Base-by-base conservation (phyloP, 2,888 invertebrate genomes). In the Thymelicus sylvestris region DNA sequence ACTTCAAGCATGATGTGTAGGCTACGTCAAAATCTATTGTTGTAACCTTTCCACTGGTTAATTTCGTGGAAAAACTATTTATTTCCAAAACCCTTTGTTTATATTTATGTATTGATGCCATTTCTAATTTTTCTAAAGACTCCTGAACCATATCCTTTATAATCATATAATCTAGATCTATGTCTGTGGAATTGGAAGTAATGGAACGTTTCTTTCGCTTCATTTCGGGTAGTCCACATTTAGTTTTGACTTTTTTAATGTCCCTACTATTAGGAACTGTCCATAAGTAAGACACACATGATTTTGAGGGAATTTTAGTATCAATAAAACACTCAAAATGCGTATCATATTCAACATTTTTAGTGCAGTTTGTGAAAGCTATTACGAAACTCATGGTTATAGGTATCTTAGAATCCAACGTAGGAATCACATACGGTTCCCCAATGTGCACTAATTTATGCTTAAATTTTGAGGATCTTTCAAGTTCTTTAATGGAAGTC, bases 11-110 rank as follows among this genome's bases (percentile, higher is more conserved):
- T 39, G 85, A 85, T 15, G 92, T 91, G 76, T 88, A 92, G 19
- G 87, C 92, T 1, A 91, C 90, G 71, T 92, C 90, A 73, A 92
- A 92, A 77, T 92, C 86, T 57, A 92, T 91, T 0, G 86, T 87
- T 8, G 90, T 91, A 62, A 87, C 81, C 80, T 81, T 85, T 2
- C 87, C 88, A 0, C 87, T 79, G n/a, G 85, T 85, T 73, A 90
- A 81, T 81, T 87, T 89, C 12, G 85, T 86, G 13, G 85, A 83
- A 74, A 85, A 85, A 72, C 85, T 87, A 68, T 91, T 91, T 47
- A 92, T 87, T 72, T 85, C 80, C 7, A 89, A 72, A 55, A 92
- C 79, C 72, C 87, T 84, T 74, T 90, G 90, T 76, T 92, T 92
- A 72, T 91, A 90, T 73, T 82, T 83, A 67, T 90, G 84, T 19